phyloP scores from a whole-genome alignment of 2,113 vertebrate genomes.

The Erinaceus europaeus region DNA sequence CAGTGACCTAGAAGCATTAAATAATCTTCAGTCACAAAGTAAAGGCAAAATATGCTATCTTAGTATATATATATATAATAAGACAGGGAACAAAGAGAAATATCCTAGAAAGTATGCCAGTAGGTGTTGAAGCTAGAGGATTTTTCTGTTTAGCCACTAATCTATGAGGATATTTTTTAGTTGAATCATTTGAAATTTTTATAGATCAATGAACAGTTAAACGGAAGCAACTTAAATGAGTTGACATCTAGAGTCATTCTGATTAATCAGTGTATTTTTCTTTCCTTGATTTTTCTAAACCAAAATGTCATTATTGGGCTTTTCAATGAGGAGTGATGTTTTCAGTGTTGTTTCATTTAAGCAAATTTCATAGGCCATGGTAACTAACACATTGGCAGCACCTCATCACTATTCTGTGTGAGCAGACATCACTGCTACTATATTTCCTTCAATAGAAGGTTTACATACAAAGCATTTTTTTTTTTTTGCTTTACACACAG shows the following conservation, averaged over 20 bases:
- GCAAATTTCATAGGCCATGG: neutral
- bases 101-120: neutral
- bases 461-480: neutral
- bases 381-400: neutral
- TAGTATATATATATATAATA: neutral
- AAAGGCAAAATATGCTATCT: neutral
- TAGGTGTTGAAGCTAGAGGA: no score
- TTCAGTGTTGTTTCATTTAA: neutral
- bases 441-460: neutral
- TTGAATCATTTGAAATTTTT: conserved; percentile 25
- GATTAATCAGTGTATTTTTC: neutral
- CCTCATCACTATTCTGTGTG: neutral
- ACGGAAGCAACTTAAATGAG: neutral
- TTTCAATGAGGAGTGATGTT: neutral
- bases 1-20: neutral
- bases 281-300: neutral
- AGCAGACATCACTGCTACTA: neutral
- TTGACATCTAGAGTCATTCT: neutral
- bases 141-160: neutral
- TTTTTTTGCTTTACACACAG: no score
- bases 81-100: neutral
- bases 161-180: neutral
- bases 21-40: neutral
- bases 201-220: neutral
- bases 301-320: neutral